phyloP scores from a whole-genome alignment of 2,797 vertebrate genomes.

The Chaenodraco wilsoni region DNA sequence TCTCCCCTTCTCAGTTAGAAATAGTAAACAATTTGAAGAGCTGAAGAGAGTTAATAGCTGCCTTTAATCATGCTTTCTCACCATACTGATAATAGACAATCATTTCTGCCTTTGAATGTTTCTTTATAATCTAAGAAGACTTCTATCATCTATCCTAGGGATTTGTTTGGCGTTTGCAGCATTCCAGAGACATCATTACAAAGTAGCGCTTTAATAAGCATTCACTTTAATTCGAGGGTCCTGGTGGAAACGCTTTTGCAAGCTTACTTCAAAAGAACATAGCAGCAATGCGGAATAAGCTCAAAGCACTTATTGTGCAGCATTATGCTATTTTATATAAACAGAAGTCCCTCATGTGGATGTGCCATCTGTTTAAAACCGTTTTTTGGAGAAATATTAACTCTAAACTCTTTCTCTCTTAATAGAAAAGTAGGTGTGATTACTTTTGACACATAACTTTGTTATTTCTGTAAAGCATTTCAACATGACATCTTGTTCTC shows the following conservation, averaged over 20 bases:
- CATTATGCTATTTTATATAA: slow-evolving; percentile 38
- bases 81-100: neutral
- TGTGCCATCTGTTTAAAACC: slow-evolving; percentile 13
- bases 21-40: slow-evolving; percentile 48
- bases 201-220: slow-evolving; percentile 59
- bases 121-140: slow-evolving; percentile 33
- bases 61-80: slow-evolving; percentile 6
- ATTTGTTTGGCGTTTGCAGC: slow-evolving; percentile 47
- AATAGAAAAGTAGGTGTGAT: neutral
- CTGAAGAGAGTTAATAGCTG: slow-evolving; percentile 10
- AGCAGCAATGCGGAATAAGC: slow-evolving; percentile 34
- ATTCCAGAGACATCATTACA: slow-evolving; percentile 45
- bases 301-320: slow-evolving; percentile 35
- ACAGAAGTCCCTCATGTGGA: slow-evolving; percentile 6
- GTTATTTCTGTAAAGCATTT: neutral
- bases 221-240: slow-evolving; percentile 50
- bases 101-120: neutral
- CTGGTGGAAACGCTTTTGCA: slow-evolving; percentile 42
- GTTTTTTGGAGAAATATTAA: slow-evolving; percentile 1
- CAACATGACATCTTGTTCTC: neutral
- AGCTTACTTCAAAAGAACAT: slow-evolving; percentile 37
- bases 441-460: neutral
- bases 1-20: slow-evolving; percentile 34
- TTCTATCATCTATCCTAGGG: slow-evolving; percentile 25
- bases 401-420: neutral